Percentiles rank a stretch among this genome's conserved stretches.
Evolutionary conservation across 1,140 invertebrate species (phyloP).

Genomic region (Mercenaria mercenaria): DNA sequence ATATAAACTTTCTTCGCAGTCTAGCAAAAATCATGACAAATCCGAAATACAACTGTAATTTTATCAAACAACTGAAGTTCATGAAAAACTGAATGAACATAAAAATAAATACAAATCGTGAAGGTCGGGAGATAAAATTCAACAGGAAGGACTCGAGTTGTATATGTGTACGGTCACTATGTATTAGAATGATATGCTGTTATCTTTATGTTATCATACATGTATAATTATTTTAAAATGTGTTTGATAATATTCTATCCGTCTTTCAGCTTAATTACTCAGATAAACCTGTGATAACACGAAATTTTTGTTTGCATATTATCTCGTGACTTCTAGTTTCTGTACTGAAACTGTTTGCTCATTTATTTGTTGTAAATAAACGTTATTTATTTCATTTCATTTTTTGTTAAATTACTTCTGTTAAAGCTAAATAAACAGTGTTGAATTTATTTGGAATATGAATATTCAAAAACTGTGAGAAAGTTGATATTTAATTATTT

Average conservation of each 20-base stretch:
- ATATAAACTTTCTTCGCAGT: too few species aligned
- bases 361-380: neutral
- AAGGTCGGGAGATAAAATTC: neutral
- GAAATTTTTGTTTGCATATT: neutral
- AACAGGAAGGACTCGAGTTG: neutral
- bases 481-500: neutral
- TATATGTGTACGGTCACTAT: neutral
- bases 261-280: neutral
- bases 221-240: neutral
- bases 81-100: too few species aligned
- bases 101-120: neutral
- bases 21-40: too few species aligned
- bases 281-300: neutral
- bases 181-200: neutral
- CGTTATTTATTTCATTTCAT: too few species aligned
- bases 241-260: neutral
- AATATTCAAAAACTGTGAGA: neutral
- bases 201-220: neutral
- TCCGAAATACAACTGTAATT: too few species aligned
- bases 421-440: too few species aligned
- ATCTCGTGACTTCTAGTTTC: neutral
- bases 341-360: neutral
- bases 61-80: too few species aligned
- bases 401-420: too few species aligned
- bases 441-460: too few species aligned